Base-by-base conservation (phyloP, 2,888 invertebrate genomes). In the Petrolisthes manimaculis region DNA sequence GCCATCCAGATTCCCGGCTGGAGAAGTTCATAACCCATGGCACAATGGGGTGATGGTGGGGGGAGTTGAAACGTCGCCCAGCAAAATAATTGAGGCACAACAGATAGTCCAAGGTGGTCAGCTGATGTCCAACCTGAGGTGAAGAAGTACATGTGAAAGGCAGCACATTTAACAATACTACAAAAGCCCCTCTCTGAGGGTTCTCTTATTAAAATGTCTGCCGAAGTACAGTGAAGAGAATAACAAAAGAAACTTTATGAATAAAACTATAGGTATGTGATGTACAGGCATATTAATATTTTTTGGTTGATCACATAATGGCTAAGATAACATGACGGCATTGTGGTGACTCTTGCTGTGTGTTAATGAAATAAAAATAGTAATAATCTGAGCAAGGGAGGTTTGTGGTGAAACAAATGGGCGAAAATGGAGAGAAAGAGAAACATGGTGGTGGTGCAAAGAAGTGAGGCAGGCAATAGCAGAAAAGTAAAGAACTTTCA, bases 1-100 rank as follows among this genome's bases (percentile, higher is more conserved):
- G 94, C 96, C 97, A 97, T 89, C 95, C 95, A 91, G 97, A 97
- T 93, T 96, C 96, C 91, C 96, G 95, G 0, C 95, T 95, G 18
- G 95, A 94, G 93, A 99, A 98, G 94, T 99, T 98, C 55, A 97
- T 97, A 0, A 99, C 97, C 99, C 99, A 99, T 0, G 99, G 99
- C 93, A 99, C 96, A 90, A 99, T 97, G 92, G 97, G 97, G 93
- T 99, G 98, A 92, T 97, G 96, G 92, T 96, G 96, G 0, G 98
- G 97, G 93, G 98, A 97, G 84, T 95, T 96, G 69, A 95, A 94
- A 91, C 95, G 95, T 90, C 98, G 94, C 0, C 98, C 98, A 56
- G 97, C 96, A 84, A 97, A 94, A 92, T 95, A 95, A 93, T 99
- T 99, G 80, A 99, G 94, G 87, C 96, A 96, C 91, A 97, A 95